A percentile compares a stretch with the other conserved stretches of the same genome.
These are phyloP conservation scores for Dreissena rostriformis DNA, from an alignment of 1,140 invertebrate species.

Conservation along the genomic window DNA sequence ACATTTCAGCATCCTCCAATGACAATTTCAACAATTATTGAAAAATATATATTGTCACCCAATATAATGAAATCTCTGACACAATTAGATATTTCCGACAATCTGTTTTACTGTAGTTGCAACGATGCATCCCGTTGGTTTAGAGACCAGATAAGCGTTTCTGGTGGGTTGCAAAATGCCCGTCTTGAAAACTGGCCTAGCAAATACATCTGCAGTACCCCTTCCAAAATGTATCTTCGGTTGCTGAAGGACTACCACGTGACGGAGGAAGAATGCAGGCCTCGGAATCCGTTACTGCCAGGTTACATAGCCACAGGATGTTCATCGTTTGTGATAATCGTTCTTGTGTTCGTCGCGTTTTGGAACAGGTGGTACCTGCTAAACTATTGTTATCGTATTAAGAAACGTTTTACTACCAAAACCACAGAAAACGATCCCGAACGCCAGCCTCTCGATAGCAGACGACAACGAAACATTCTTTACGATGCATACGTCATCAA, in stretches of 20 bases:
- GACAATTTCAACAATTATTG: not conserved
- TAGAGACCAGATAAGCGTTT: not conserved
- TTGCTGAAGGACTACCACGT: not conserved
- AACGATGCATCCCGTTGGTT: not conserved
- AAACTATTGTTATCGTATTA: slow-evolving; percentile 12
- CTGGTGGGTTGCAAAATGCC: not conserved
- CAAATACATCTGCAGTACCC: not conserved
- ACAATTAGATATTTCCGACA: not conserved
- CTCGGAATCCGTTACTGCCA: not conserved
- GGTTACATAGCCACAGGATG: slow-evolving; percentile 5
- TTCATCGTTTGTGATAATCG: slow-evolving; percentile 2
- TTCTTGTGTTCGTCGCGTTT: not conserved
- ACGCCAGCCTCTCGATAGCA: not conserved
- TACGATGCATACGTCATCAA: slow-evolving; percentile 37
- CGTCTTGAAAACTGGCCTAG: slow-evolving; percentile 21
- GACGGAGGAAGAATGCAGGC: not conserved
- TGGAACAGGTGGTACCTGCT: slow-evolving; percentile 36
- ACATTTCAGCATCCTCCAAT: not conserved
- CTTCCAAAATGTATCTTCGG: not conserved
- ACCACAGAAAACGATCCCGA: not conserved
- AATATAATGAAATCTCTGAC: not conserved
- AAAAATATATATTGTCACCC: not conserved
- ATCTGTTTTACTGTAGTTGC: not conserved
- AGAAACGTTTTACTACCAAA: not conserved
- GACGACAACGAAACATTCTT: not conserved